Conservation (phyloP, 2,797 vertebrate species). For the Gadopsis marmoratus region DNA sequence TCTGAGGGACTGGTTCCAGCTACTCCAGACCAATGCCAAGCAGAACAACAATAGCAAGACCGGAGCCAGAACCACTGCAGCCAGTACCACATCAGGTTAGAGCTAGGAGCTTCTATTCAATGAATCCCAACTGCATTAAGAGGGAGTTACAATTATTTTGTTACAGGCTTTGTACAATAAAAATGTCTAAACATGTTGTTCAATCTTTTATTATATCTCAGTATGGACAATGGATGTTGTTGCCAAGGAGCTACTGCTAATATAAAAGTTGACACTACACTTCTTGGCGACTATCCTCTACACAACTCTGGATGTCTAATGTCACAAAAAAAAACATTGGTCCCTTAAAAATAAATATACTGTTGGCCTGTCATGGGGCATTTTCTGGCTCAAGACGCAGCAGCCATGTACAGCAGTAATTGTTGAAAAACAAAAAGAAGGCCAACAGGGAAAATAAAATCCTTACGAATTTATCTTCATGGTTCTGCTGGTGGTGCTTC, state of each 20-base stretch:
- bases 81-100: constrained; percentile 78
- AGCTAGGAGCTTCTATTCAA: constrained; percentile 28
- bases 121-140: constrained; percentile 21
- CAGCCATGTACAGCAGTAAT: background rate
- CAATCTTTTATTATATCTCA: constrained; percentile 9
- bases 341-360: background rate
- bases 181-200: constrained; percentile 18
- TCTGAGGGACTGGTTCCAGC: constrained; percentile 98
- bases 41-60: constrained; percentile 90
- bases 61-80: constrained; percentile 76
- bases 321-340: background rate
- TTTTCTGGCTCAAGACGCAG: constrained; percentile 3
- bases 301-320: constrained; percentile 7
- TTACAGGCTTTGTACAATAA: constrained; percentile 18
- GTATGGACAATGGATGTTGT: background rate
- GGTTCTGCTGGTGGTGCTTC: background rate
- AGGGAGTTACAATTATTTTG: constrained; percentile 13
- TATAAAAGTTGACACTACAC: constrained; percentile 3
- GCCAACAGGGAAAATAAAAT: constrained; percentile 14
- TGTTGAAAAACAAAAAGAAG: background rate
- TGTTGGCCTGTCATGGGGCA: background rate
- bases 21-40: constrained; percentile 95
- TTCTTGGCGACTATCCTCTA: background rate
- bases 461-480: background rate
- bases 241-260: background rate